A percentile compares a stretch with the other conserved stretches of the same genome.
phyloP scores from a whole-genome alignment of 2,888 invertebrate genomes.

The Galerucella pusilla region DNA sequence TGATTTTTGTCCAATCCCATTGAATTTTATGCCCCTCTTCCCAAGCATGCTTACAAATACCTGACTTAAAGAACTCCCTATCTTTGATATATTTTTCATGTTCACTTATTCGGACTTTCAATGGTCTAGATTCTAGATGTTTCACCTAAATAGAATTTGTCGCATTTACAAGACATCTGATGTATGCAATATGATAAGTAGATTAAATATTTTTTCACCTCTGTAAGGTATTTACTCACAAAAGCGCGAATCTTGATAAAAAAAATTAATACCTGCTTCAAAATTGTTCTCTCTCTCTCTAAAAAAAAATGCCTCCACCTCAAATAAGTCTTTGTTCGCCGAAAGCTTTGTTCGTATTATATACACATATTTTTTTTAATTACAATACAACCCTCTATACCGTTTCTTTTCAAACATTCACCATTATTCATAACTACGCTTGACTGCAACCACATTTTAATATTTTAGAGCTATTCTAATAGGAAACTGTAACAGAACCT shows the following conservation, averaged over 20 bases:
- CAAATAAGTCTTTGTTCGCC: conserved; percentile 27
- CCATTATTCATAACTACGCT: conserved; percentile 45
- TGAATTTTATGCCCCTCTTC: no score
- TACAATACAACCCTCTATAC: conserved; percentile 41
- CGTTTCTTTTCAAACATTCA: conserved; percentile 41
- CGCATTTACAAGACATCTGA: no score
- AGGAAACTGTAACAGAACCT: conserved; percentile 46
- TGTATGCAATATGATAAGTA: not conserved
- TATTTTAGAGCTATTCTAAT: conserved; percentile 45
- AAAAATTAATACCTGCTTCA: conserved; percentile 24
- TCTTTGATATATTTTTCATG: no score
- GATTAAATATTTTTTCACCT: not conserved
- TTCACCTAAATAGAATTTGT: not conserved
- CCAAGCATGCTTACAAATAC: no score
- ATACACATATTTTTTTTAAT: conserved; percentile 42
- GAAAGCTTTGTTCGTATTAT: conserved; percentile 27
- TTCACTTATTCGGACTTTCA: no score
- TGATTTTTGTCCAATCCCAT: no score
- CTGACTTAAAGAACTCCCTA: no score
- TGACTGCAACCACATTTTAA: conserved; percentile 45
- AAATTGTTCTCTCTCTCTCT: not conserved
- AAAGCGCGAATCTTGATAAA: not conserved
- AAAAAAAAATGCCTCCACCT: conserved; percentile 23
- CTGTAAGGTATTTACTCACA: not conserved
- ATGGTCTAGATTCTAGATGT: no score